Base-by-base conservation (phyloP, 2,113 vertebrate species). In the Eidolon helvum region DNA sequence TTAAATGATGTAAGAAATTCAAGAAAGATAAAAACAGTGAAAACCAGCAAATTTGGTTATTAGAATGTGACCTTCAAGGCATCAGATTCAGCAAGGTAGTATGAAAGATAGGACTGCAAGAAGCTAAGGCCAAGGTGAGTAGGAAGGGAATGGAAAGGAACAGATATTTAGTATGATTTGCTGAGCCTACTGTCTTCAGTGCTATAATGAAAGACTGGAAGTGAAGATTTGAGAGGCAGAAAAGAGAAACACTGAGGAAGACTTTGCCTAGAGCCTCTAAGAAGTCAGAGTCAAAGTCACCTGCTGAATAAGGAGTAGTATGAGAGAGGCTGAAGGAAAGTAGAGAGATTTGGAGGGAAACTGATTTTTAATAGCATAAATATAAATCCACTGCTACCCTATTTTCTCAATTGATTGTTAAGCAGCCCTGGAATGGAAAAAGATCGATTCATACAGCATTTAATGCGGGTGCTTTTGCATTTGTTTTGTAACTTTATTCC, bases 401-500 rank as follows among this genome's bases (percentile, higher is more conserved):
- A 22, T 90, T 91, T 84, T 95, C 69, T 83, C 87, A 59, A 26
- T 7, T 57, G 79, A 74, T 35, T 77, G 14, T 50, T 71, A 48
- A 83, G 79, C 55, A 53, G 16, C 30, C 33, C 22, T 78, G 2
- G 7, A 69, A 48, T 18, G 5, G 19, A 86, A 85, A 77, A 45
- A 12, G 35, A 38, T 55, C 4, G 2, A 21, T 50, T n/a, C 28
- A 63, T 19, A 28, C 0, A 50, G 80, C 55, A 80, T 82, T 84
- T 82, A 82, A 61, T 61, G 61, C 68, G 16, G n/a, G 45, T 45
- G 26, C 61, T 85, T 92, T 65, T 53, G 19, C 33, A 50, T 38
- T 68, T 72, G 14, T 93, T 94, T 69, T 38, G 3, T 89, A 83
- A 88, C 66, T 93, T 90, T 63, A 92, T 72, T 91, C 69, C 45